A percentile compares a stretch with the other conserved stretches of the same genome.
These are phyloP conservation scores for Babylonia areolata DNA, from an alignment of 1,140 invertebrate species.

Conservation along the genomic window DNA sequence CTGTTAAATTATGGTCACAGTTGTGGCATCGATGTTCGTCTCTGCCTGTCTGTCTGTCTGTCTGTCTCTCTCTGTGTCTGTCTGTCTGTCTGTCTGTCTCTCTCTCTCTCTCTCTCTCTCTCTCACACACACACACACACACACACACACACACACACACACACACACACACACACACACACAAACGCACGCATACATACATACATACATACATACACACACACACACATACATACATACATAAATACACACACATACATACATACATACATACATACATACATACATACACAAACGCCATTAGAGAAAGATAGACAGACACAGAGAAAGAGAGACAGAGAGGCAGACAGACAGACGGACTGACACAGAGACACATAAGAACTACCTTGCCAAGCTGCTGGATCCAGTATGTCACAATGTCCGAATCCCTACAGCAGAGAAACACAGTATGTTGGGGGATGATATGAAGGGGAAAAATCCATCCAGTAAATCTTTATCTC, in stretches of 20 bases:
- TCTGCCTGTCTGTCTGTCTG: too few species aligned
- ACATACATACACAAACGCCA: slow-evolving; percentile 36
- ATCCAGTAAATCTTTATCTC: too few species aligned
- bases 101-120: too few species aligned
- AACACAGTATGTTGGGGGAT: too few species aligned
- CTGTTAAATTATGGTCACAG: too few species aligned
- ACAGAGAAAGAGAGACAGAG: slow-evolving; percentile 24
- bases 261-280: not conserved
- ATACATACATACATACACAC: not conserved
- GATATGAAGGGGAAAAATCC: too few species aligned
- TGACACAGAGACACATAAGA: not conserved
- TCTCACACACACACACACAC: too few species aligned
- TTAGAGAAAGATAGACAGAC: not conserved
- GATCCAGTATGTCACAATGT: slow-evolving; percentile 54
- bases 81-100: too few species aligned
- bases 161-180: not conserved
- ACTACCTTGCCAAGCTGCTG: slow-evolving; percentile 21
- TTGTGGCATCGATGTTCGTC: too few species aligned
- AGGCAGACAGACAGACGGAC: slow-evolving; percentile 1
- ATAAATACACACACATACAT: not conserved
- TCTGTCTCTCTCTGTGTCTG: too few species aligned
- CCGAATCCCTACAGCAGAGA: slow-evolving; percentile 48
- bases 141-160: too few species aligned
- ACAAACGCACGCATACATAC: not conserved
- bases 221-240: not conserved